These are phyloP conservation scores for Lutjanus argentimaculatus DNA, from an alignment of 2,797 vertebrate species.

Conservation along the genomic window DNA sequence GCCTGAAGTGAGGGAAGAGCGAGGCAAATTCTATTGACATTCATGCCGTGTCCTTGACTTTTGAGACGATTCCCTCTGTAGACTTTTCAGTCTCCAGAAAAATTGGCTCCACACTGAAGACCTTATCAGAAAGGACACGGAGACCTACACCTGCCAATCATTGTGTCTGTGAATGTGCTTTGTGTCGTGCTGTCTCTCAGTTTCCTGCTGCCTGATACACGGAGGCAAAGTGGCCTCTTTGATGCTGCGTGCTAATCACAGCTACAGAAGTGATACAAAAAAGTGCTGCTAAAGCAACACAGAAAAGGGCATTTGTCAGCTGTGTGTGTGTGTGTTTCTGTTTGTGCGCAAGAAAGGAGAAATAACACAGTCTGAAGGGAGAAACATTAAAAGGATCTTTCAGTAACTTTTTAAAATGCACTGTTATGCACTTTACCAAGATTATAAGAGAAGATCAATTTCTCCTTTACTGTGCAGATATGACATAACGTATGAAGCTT, in stretches of 20 bases:
- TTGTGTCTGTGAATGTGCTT: not conserved
- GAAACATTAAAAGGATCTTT: slow-evolving; percentile 13
- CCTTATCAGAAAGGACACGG: slow-evolving; percentile 62
- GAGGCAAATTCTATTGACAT: slow-evolving; percentile 36
- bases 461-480: not conserved
- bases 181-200: slow-evolving; percentile 5
- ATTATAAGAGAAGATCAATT: not conserved
- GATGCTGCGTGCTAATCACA: not conserved
- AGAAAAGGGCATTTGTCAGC: not conserved
- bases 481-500: not conserved
- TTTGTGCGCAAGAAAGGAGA: not conserved
- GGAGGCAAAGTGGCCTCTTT: not conserved
- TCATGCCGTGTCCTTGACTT: slow-evolving; percentile 54
- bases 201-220: slow-evolving; percentile 1
- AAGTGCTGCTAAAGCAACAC: not conserved
- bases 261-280: not conserved
- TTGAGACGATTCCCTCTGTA: slow-evolving; percentile 54
- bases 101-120: slow-evolving; percentile 55
- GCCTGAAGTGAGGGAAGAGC: not conserved
- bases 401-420: not conserved
- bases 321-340: not conserved
- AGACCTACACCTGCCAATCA: slow-evolving; percentile 60
- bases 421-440: not conserved
- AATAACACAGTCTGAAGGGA: not conserved
- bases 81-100: slow-evolving; percentile 54